phyloP scores from a whole-genome alignment of 35 echinoderm and acorn worm species.

The Heliocidaris erythrogramma region DNA sequence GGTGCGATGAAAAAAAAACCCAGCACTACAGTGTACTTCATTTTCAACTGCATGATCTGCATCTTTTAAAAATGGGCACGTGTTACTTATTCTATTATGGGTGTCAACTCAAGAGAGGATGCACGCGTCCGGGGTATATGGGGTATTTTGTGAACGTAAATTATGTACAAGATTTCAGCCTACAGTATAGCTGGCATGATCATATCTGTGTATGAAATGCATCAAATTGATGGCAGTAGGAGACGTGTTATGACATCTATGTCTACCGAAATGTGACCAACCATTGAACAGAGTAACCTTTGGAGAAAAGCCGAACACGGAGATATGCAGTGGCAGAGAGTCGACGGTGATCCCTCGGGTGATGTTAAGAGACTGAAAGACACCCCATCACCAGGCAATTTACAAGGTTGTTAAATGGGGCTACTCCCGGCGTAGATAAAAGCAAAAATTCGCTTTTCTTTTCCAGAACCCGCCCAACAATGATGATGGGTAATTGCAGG shows the following conservation, averaged over 20 bases:
- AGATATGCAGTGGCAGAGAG: neutral
- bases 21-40: no score
- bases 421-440: conserved; percentile 18
- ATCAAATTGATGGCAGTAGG: no score
- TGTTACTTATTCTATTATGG: no score
- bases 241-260: neutral
- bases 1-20: no score
- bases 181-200: no score
- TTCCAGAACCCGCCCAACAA: conserved; percentile 38
- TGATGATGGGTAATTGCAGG: conserved; percentile 43
- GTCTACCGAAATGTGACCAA: neutral
- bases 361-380: neutral
- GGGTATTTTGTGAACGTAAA: no score
- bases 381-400: neutral
- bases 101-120: no score
- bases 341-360: neutral
- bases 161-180: no score
- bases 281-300: neutral
- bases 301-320: neutral
- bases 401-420: conserved; percentile 18
- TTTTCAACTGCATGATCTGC: no score
- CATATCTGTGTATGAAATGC: no score
- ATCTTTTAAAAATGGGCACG: no score
- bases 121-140: no score
- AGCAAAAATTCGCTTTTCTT: conserved; percentile 11